A percentile compares a stretch with the other conserved stretches of the same genome.
phyloP scores from a whole-genome alignment of 2,888 invertebrate genomes.

The Sesia bembeciformis region DNA sequence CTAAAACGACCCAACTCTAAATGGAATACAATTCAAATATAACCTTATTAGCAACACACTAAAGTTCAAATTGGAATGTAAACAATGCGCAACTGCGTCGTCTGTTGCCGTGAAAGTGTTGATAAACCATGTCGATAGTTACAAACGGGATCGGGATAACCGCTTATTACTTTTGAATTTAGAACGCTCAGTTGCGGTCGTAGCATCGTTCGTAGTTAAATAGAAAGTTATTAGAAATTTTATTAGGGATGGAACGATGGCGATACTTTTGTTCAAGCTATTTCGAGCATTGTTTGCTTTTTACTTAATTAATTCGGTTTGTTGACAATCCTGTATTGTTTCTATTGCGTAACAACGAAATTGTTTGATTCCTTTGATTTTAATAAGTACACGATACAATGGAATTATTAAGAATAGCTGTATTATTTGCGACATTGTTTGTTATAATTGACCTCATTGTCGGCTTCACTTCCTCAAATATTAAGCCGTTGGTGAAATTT shows the following conservation, averaged over 20 bases:
- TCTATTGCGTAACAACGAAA: no score
- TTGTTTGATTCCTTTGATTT: no score
- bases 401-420: no score
- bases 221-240: constrained; percentile 25
- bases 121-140: constrained; percentile 16
- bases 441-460: no score
- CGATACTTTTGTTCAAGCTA: neutral
- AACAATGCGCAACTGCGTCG: neutral
- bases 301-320: neutral
- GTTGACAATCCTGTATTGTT: no score
- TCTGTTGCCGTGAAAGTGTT: constrained; percentile 1
- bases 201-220: constrained; percentile 13
- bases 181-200: constrained; percentile 27
- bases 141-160: constrained; percentile 25
- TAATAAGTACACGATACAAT: no score
- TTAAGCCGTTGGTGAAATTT: no score
- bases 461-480: no score
- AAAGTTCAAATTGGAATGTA: neutral
- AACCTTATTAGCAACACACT: neutral
- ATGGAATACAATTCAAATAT: neutral
- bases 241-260: constrained; percentile 18
- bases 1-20: no score
- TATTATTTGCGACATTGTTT: no score
- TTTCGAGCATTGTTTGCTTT: neutral
- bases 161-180: constrained; percentile 38